Evolutionary conservation across 2,113 vertebrate genomes (phyloP), one percentile per base, ranked within the genome.

Genomic region (Aphyosemion australe): DNA sequence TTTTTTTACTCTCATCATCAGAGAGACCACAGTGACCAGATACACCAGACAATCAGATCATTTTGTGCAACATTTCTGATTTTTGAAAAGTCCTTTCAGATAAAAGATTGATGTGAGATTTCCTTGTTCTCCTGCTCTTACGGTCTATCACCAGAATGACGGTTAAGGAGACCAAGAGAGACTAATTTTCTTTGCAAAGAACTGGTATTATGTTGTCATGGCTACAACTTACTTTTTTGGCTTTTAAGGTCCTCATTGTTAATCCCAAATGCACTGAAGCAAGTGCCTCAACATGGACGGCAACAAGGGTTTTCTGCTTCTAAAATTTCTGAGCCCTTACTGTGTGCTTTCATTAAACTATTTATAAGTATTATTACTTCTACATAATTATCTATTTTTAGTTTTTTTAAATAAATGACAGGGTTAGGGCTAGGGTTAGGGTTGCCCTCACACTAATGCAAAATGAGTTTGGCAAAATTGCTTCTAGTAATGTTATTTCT

Each of bases 141-240:
- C 31, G 46, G 57, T 37, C n/a, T 47, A 20, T 0, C 13, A 26
- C 31, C 31, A 7, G 41, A 18, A 26, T 52, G 56, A 59, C 19
- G 34, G 19, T 19, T 60, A 5, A 45, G 34, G 46, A 48, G 14
- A 54, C 9, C 65, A n/a, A 60, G 39, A 53, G 2, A 32, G 0
- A 65, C 6, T 14, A 1, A 21, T 57, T 56, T 58, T 31, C 46
- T 39, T 72, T 55, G 51, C 45, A 49, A 21, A 48, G 37, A 53
- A 26, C 7, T 2, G n/a, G 34, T 34, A 63, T 72, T 49, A 52
- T 42, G 67, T 75, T 65, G 56, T 56, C 69, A 79, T 81, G 70
- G 77, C 67, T 78, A 61, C 62, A 59, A 19, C 68, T 54, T 39
- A 41, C 57, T 16, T 16, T 50, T 37, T 54, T 73, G 4, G 34